Evolutionary conservation across 2,797 vertebrate species (phyloP), one percentile per base, ranked within the genome.

Genomic region (Tangara arthus): DNA sequence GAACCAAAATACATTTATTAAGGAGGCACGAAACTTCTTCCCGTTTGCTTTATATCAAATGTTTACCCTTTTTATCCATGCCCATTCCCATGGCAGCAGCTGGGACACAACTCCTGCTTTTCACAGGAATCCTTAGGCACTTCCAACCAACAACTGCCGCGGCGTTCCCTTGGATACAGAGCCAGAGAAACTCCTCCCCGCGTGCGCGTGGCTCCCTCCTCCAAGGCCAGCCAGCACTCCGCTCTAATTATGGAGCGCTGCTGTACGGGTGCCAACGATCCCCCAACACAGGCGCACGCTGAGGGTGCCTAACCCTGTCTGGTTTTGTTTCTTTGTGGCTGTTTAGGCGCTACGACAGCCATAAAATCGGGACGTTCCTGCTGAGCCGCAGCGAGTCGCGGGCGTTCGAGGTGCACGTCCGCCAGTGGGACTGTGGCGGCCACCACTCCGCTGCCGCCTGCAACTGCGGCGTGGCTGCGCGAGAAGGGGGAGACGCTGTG

Each of bases 381-480:
- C 96, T 98, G 26, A 98, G 97, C 89, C 97, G 12, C 86, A 98
- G 97, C 65, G 24, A 65, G 16, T 59, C 42, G 4, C 89, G 97
- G 66, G 46, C 59, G 1, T 98, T 99, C 3, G 97, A 98, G 95
- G 98, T 98, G 35, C 98, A 98, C 6, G 66, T 98, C 5, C 97
- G 97, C 14, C 98, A 98, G 89, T 97, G 98, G 98, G 97, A 98
- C 63, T 98, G 98, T 0, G 98, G 98, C 23, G 96, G 98, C 55
- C 97, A 94, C 6, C 97, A 95, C 84, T 97, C 97, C 2, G 60
- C 97, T 1, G 90, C 97, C 0, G 94, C 98, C 47, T 98, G 98
- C 88, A 98, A 95, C 30, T 99, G 98, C 0, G 98, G 98, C 0
- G 66, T 98, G 0, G 98, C 97, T 2, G 97, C 80, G 0, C 88